Base-by-base conservation (phyloP, 2,888 invertebrate species). In the Tiliacea aurago region DNA sequence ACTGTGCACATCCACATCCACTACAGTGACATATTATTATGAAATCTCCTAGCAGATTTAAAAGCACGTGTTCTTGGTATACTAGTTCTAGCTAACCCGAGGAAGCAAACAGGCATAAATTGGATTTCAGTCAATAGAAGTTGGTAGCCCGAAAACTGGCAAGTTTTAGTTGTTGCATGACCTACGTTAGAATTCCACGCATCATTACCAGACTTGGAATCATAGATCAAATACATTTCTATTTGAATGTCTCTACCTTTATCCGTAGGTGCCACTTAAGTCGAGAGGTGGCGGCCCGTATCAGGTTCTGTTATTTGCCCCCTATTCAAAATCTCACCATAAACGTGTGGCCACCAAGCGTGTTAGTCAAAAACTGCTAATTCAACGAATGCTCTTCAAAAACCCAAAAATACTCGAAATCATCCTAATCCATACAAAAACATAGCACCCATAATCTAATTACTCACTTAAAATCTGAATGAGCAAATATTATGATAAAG, bases 401-500 rank as follows among this genome's bases (percentile, higher is more conserved):
- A 55, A 28, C 28, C 6, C 2, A 53, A 55, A 28, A 23, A 53
- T 23, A 53, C 7, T 1, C 15, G 15, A 7, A 55, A 28, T 23
- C 13, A 47, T 62, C 4, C n/a, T 15, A 66, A 45, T 11, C 45
- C 65, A 62, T 56, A 59, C 41, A 62, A 66, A 59, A 81, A 81
- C 43, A 70, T 75, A 66, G 41, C 66, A 53, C n/a, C 20, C 59
- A 72, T 76, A 82, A 71, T 82, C 74, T 74, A 82, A 81, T 82
- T 74, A 80, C 66, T 62, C 70, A 68, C 61, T 37, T 70, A 78
- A 68, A 55, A 70, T 78, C 47, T 28, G 59, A 70, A 81, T 78
- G 75, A 75, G 70, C 81, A 71, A 81, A 82, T 79, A 79, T 83
- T 83, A 83, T 76, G 66, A 71, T 83, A 71, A 72, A 76, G 70